Base-by-base conservation (phyloP, 1,140 invertebrate species). In the Telenomus remus region DNA sequence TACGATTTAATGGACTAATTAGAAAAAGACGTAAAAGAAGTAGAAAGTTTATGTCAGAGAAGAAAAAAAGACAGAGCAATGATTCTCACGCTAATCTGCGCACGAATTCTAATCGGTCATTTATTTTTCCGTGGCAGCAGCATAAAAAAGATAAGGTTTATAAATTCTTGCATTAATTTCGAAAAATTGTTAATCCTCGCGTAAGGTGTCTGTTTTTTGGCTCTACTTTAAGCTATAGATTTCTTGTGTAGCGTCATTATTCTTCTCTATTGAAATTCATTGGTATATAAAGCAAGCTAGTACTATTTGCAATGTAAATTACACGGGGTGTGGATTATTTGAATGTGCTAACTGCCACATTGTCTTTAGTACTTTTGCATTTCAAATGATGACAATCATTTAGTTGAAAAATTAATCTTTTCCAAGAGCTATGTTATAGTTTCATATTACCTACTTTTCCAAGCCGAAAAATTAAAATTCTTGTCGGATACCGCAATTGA, bases 221-320 rank as follows among this genome's bases (percentile, higher is more conserved):
- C 55, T 14, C 13, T 16, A 7, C 4, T 7, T 15, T 33, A 42
- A 53, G 48, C 37, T 27, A 27, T 27, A 27, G 19, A 69, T 61
- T 69, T 56, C 57, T 49, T 50, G 44, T 34, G 46, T 39, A 27
- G 4, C 51, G 44, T 70, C 43, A 53, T 63, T 60, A 60, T 60
- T 35, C 12, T 33, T 61, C 12, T 11, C 27, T 55, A 63, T 63
- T 70, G 46, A 61, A 63, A 61, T 70, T 70, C 51, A 63, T 61
- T 63, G 44, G 27, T 7, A 13, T 27, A 19, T 56, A 50, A 43
- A 70, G 54, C 44, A 61, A 56, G 16, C n/a, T 54, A 6, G 34
- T 19, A 39, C 51, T 39, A 60, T 73, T 73, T 73, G 70, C 61
- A 73, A 73, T 73, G 55, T 65, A 65, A 65, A 73, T 73, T 37